Percentiles rank a stretch among this genome's conserved stretches.
These are phyloP conservation scores for Drepana falcataria DNA, from an alignment of 2,888 invertebrate species.

Conservation along the genomic window DNA sequence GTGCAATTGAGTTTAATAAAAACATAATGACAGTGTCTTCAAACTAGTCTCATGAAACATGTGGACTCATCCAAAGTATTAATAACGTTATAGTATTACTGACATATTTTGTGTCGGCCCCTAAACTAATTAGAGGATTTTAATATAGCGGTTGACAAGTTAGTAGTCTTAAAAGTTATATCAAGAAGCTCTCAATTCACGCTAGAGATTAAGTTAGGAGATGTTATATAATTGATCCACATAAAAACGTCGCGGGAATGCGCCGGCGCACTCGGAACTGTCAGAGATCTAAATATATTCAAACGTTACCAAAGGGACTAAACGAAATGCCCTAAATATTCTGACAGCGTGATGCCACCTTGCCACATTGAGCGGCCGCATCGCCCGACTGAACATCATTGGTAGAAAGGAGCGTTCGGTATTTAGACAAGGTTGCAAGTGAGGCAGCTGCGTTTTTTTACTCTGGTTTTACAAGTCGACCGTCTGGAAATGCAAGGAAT, in stretches of 20 bases:
- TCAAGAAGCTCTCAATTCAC: background rate
- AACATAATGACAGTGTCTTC: background rate
- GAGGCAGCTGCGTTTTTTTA: constrained; percentile 63
- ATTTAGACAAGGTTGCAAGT: constrained; percentile 60
- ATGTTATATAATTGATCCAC: background rate
- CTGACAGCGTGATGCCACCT: constrained; percentile 47
- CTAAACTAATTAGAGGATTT: background rate
- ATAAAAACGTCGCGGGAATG: background rate
- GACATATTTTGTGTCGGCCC: background rate
- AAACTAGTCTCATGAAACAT: background rate
- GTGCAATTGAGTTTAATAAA: background rate
- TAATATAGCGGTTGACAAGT: background rate
- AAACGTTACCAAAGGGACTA: constrained; percentile 46
- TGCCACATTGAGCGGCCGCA: constrained; percentile 42
- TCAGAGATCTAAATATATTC: constrained; percentile 32
- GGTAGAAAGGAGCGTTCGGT: constrained; percentile 31
- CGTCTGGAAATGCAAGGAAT: constrained; percentile 63
- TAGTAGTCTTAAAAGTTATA: background rate
- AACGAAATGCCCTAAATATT: constrained; percentile 65
- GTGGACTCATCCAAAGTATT: no score
- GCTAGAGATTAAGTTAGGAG: background rate
- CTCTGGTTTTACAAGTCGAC: constrained; percentile 53
- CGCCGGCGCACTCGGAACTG: constrained; percentile 25
- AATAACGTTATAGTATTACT: no score
- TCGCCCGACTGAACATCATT: constrained; percentile 34